Evolutionary conservation across 2,113 vertebrate genomes (phyloP).

Genomic region (Aviceda subcristata): DNA sequence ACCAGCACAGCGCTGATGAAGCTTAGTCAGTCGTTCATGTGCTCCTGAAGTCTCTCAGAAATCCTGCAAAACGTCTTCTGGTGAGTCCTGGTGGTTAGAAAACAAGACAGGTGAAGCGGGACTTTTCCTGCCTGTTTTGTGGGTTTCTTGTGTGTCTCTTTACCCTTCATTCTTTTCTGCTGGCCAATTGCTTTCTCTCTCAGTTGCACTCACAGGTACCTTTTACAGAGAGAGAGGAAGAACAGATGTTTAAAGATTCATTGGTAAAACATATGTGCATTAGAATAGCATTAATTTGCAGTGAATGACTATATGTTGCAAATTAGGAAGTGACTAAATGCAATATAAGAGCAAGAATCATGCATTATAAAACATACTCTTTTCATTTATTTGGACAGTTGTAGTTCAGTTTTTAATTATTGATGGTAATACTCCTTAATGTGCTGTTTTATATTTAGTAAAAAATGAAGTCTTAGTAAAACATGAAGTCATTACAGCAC

Average conservation of each 20-base stretch:
- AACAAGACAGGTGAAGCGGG: not conserved
- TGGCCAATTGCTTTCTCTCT: not conserved
- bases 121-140: not conserved
- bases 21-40: not conserved
- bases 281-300: slow-evolving; percentile 25
- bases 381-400: slow-evolving; percentile 59
- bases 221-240: not conserved
- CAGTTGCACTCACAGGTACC: not conserved
- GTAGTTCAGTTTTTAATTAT: slow-evolving; percentile 56
- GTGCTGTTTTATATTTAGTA: slow-evolving; percentile 28
- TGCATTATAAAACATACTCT: slow-evolving; percentile 12
- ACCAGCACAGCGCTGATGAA: not conserved
- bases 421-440: slow-evolving; percentile 41
- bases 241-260: slow-evolving; percentile 10
- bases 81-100: not conserved
- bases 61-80: not conserved
- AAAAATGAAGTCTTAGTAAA: slow-evolving; percentile 56
- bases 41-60: not conserved
- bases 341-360: not conserved
- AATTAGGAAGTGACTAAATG: slow-evolving; percentile 38
- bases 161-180: not conserved
- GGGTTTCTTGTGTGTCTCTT: not conserved
- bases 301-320: not conserved
- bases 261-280: not conserved
- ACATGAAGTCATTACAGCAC: slow-evolving; percentile 44